Percentiles rank a stretch among this genome's conserved stretches.
phyloP scores from a whole-genome alignment of 2,797 vertebrate genomes.

The Enteromius anoplus region DNA sequence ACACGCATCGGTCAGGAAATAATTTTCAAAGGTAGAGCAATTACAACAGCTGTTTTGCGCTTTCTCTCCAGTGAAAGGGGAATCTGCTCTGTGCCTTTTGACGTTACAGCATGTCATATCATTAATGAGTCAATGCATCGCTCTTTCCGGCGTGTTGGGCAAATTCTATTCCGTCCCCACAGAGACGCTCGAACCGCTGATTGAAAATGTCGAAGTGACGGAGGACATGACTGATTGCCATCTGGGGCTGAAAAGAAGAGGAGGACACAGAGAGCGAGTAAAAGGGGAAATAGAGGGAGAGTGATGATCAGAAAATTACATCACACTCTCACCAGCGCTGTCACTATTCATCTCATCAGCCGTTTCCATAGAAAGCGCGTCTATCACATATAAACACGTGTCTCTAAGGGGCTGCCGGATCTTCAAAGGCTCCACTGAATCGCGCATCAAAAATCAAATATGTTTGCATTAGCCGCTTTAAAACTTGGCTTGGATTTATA shows the following conservation, averaged over 20 bases:
- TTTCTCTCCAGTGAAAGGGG: slow-evolving; percentile 35
- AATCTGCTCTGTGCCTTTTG: slow-evolving; percentile 48
- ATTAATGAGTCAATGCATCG: slow-evolving; percentile 56
- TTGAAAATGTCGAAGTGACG: slow-evolving; percentile 51
- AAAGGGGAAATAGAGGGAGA: slow-evolving; percentile 27
- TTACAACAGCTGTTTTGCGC: slow-evolving; percentile 56
- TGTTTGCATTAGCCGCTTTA: slow-evolving; percentile 8
- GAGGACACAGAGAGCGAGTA: not conserved
- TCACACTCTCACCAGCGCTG: slow-evolving; percentile 41
- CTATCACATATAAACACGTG: slow-evolving; percentile 2
- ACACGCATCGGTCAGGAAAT: slow-evolving; percentile 2
- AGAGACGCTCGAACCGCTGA: slow-evolving; percentile 47
- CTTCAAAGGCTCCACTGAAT: slow-evolving; percentile 7
- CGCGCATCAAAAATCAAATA: slow-evolving; percentile 1
- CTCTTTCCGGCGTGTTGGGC: slow-evolving; percentile 49
- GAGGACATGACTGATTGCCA: slow-evolving; percentile 41
- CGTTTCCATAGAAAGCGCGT: slow-evolving; percentile 23
- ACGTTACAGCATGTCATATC: slow-evolving; percentile 54
- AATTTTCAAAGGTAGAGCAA: slow-evolving; percentile 42
- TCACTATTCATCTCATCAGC: slow-evolving; percentile 53
- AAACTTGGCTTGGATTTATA: not conserved
- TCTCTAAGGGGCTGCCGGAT: not conserved
- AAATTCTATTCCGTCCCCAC: slow-evolving; percentile 43
- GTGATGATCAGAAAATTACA: slow-evolving; percentile 52
- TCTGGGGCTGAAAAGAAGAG: slow-evolving; percentile 36